Base-by-base conservation (phyloP, 2,797 vertebrate species). In the Melanotaenia maccullochi region DNA sequence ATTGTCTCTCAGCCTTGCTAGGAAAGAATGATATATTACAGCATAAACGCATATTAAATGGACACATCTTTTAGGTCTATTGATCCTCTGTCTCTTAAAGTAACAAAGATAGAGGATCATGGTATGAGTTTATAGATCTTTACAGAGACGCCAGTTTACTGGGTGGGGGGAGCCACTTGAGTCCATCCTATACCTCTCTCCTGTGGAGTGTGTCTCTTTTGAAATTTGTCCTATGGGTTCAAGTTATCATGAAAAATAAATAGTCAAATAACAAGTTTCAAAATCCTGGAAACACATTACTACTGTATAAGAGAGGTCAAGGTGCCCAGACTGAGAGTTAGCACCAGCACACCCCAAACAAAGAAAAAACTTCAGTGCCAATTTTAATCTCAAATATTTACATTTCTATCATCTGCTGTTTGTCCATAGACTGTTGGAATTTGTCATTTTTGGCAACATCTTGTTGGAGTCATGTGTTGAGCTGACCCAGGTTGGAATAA, bases 11-110 rank as follows among this genome's bases (percentile, higher is more conserved):
- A 25, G 52, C 2, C 18, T 58, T 52, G 58, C 30, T 60, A 49
- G 32, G 57, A 60, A 49, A 30, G 57, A 60, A 30, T 28, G 8
- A 55, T 47, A 56, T 30, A 32, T 68, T 20, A 47, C 40, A 75
- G 9, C 6, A 33, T 35, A 24, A 35, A 25, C 66, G 36, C 33
- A 11, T 35, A 44, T 52, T 51, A 59, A 33, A 4, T 8, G 25
- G 22, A 25, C 51, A n/a, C 3, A 54, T 0, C 25, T 54, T 54
- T 49, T n/a, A 6, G 47, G 47, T 49, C 9, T 49, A 49, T 32
- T 32, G 3, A 49, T 22, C n/a, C 8, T 8, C 11, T 44, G 16
- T 5, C 16, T 44, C 16, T 44, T 44, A 44, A 18, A 44, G 18
- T 44, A 18, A 18, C 40, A 18, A 16, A 6, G 16, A 44, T 5